Evolutionary conservation across 2,797 vertebrate genomes (phyloP).

Genomic region (Falco naumanni): DNA sequence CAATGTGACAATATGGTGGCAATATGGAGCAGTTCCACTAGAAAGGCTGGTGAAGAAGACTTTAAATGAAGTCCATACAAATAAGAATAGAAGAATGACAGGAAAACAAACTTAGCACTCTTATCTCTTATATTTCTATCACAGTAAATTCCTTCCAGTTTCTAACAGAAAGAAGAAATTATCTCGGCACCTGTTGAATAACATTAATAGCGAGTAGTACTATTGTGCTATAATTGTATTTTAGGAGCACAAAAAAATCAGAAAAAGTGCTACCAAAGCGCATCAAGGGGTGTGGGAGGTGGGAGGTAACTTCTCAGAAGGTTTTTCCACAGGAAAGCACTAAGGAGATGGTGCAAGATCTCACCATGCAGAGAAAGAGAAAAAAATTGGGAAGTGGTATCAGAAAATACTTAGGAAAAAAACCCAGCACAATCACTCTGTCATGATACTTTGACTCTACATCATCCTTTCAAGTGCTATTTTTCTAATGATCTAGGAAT

Average conservation of each 20-base stretch:
- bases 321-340: not conserved
- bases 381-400: not conserved
- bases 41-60: not conserved
- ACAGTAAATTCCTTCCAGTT: not conserved
- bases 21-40: not conserved
- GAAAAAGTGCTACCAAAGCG: not conserved
- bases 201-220: not conserved
- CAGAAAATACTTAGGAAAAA: not conserved
- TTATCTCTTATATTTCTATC: not conserved
- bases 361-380: not conserved
- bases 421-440: not conserved
- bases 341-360: not conserved
- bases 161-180: not conserved
- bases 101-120: fast-evolving
- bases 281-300: not conserved
- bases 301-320: not conserved
- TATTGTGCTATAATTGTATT: not conserved
- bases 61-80: not conserved
- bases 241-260: not conserved
- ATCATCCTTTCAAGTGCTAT: not conserved
- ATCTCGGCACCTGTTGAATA: not conserved
- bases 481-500: not conserved
- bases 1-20: not conserved
- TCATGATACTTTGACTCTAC: not conserved
- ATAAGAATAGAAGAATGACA: not conserved